These are phyloP conservation scores for Triops longicaudatus DNA, from an alignment of 1,140 invertebrate genomes.

Conservation along the genomic window DNA sequence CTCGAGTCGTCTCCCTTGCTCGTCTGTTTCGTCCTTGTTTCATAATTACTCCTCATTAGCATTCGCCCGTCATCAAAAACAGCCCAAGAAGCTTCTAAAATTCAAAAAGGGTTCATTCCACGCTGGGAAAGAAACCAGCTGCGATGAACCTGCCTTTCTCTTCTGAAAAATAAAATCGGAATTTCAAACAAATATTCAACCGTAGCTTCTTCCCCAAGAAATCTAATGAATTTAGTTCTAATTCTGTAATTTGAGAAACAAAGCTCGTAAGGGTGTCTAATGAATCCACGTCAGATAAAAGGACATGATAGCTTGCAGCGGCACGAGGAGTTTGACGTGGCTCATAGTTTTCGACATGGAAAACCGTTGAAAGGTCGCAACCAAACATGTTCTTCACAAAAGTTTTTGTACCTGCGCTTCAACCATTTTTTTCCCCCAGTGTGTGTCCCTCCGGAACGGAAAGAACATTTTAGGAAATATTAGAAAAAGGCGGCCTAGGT, in stretches of 20 bases:
- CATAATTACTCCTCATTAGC: conserved; percentile 7
- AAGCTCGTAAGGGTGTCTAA: background rate
- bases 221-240: too few relatives aligned
- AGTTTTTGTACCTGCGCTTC: background rate
- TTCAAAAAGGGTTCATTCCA: too few relatives aligned
- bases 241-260: too few relatives aligned
- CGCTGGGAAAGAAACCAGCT: too few relatives aligned
- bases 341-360: background rate
- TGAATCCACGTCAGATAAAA: background rate
- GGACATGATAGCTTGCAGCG: background rate
- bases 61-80: background rate
- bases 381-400: background rate
- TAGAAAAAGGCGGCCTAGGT: too few relatives aligned
- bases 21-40: background rate
- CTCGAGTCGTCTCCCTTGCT: background rate
- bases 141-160: too few relatives aligned
- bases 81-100: too few relatives aligned
- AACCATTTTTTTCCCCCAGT: background rate
- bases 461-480: too few relatives aligned
- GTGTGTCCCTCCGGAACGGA: background rate
- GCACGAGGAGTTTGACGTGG: background rate
- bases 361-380: background rate
- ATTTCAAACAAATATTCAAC: background rate
- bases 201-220: background rate
- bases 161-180: too few relatives aligned